These are phyloP conservation scores for Cryptus viduatorius DNA, from an alignment of 2,888 invertebrate species.

Conservation along the genomic window DNA sequence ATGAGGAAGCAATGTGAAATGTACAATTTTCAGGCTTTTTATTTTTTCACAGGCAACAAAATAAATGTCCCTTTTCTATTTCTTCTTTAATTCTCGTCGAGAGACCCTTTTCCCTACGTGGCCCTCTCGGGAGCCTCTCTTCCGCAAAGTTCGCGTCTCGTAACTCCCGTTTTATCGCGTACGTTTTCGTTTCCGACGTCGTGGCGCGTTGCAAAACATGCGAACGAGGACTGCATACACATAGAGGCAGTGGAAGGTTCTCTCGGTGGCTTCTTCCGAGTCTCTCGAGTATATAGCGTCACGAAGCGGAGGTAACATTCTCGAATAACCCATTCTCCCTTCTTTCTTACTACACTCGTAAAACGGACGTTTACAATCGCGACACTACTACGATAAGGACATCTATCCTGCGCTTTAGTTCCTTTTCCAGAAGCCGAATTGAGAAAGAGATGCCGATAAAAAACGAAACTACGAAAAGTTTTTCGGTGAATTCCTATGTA, in stretches of 20 bases:
- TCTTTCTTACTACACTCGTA: conserved; percentile 75
- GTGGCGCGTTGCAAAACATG: conserved; percentile 76
- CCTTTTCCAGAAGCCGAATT: not conserved
- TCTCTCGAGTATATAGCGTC: conserved; percentile 37
- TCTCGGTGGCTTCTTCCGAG: conserved; percentile 9
- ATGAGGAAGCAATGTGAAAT: too few relatives aligned
- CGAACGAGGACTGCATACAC: conserved; percentile 62
- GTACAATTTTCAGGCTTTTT: not conserved
- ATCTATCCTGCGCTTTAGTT: conserved; percentile 63
- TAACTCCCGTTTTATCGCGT: conserved; percentile 79
- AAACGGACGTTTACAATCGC: conserved; percentile 80
- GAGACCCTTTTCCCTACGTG: not conserved
- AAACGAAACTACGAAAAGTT: conserved; percentile 37
- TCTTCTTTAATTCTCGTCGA: conserved; percentile 14
- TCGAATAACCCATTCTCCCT: conserved; percentile 58
- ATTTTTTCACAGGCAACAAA: not conserved
- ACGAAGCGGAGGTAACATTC: conserved; percentile 55
- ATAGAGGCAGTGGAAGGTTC: not conserved
- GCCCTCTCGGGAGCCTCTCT: conserved; percentile 20
- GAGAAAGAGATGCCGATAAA: conserved; percentile 29
- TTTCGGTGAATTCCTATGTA: conserved; percentile 8
- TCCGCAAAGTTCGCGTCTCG: conserved; percentile 67
- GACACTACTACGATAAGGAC: conserved; percentile 73
- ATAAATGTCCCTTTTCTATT: conserved; percentile 27
- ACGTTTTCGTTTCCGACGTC: conserved; percentile 76